phyloP scores from a whole-genome alignment of 2,888 invertebrate species.

The Ganaspis brasiliensis region DNA sequence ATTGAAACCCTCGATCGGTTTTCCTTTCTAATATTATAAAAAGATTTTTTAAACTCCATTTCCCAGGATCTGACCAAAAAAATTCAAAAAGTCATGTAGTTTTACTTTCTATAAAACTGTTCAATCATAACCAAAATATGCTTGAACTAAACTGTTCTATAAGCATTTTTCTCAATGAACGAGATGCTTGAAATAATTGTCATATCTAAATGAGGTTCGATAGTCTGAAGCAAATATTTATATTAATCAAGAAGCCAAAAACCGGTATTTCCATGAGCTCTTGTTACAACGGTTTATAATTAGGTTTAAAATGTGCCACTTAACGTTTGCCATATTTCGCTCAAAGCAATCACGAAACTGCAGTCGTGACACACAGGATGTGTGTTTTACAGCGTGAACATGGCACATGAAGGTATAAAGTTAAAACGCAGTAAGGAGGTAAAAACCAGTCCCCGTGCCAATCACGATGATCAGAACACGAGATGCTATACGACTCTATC shows the following conservation, averaged over 20 bases:
- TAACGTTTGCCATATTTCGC: conserved; percentile 37
- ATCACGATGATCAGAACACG: conserved; percentile 55
- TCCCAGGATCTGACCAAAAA: not conserved
- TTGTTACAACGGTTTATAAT: conserved; percentile 36
- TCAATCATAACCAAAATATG: too few species aligned
- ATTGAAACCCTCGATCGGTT: not conserved
- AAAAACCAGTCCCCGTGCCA: conserved; percentile 60
- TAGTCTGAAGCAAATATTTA: conserved; percentile 14
- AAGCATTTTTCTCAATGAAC: too few species aligned
- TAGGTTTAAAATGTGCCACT: conserved; percentile 38
- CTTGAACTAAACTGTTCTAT: too few species aligned
- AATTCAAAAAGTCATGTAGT: too few species aligned
- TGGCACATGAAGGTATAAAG: conserved; percentile 30
- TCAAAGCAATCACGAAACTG: conserved; percentile 41
- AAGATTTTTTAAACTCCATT: not conserved
- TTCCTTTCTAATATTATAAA: not conserved
- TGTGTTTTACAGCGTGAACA: conserved; percentile 37
- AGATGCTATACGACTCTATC: conserved; percentile 29
- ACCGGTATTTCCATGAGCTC: conserved; percentile 28
- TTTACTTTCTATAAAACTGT: too few species aligned
- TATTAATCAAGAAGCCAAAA: conserved; percentile 23
- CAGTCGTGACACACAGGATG: conserved; percentile 41
- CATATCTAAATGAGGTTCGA: conserved; percentile 19
- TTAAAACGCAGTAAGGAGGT: conserved; percentile 48
- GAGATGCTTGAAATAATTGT: too few species aligned